phyloP scores from a whole-genome alignment of 2,113 vertebrate species.

The Rafetus swinhoei region DNA sequence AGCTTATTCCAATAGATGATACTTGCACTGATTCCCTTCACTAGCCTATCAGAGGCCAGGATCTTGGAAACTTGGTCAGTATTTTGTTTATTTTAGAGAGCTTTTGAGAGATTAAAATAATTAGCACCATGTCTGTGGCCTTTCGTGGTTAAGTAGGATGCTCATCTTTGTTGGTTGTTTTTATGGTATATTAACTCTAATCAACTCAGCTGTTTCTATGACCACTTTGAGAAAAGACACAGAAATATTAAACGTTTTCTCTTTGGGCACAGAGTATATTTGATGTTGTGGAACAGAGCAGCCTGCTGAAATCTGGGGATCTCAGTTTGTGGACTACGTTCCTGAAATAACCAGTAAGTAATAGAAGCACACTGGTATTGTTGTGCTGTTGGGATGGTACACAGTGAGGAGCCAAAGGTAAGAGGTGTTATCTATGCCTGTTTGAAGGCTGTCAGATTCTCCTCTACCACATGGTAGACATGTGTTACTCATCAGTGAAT shows the following conservation, averaged over 20 bases:
- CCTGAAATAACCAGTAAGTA: not conserved
- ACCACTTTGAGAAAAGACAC: not conserved
- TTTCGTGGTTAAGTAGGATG: not conserved
- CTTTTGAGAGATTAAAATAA: not conserved
- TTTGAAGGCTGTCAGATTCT: slow-evolving; percentile 63
- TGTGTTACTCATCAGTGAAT: slow-evolving; percentile 78
- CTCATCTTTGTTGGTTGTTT: not conserved
- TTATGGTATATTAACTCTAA: not conserved
- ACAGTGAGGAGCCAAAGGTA: slow-evolving; percentile 64
- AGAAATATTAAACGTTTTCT: not conserved
- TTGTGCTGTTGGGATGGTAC: slow-evolving; percentile 51
- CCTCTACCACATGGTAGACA: slow-evolving; percentile 70
- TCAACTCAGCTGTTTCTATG: not conserved
- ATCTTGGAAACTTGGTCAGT: slow-evolving; percentile 48
- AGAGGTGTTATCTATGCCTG: slow-evolving; percentile 69
- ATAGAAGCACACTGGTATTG: slow-evolving; percentile 24
- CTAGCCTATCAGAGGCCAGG: not conserved
- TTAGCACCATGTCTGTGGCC: slow-evolving; percentile 21
- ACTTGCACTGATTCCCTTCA: not conserved
- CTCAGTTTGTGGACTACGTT: not conserved
- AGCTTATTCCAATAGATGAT: slow-evolving; percentile 44
- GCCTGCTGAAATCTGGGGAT: not conserved
- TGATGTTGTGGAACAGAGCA: not conserved
- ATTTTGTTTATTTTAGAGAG: not conserved
- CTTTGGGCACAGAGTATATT: not conserved